Conservation (phyloP, 2,797 vertebrate genomes). For the Pseudocheirus occidentalis region DNA sequence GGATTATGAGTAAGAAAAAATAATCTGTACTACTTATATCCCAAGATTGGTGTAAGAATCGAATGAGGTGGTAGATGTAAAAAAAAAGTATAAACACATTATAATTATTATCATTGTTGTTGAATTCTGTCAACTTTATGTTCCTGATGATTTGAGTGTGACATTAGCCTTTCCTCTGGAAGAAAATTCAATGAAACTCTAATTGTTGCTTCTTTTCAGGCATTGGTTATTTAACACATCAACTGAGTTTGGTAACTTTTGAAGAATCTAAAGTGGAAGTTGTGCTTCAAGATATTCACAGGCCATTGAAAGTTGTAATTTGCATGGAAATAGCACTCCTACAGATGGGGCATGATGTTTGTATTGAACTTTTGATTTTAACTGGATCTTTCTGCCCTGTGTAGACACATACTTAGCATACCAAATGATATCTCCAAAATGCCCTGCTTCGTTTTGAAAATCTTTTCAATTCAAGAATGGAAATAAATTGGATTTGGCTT, state of each 20-base stretch:
- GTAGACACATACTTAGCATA: not conserved
- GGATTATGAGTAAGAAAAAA: not conserved
- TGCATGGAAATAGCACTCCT: slow-evolving; percentile 25
- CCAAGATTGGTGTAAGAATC: not conserved
- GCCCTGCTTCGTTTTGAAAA: not conserved
- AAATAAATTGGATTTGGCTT: not conserved
- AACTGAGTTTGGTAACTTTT: slow-evolving; percentile 24
- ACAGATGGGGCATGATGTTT: not conserved
- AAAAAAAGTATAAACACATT: not conserved
- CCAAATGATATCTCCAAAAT: not conserved
- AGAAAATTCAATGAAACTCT: slow-evolving; percentile 32
- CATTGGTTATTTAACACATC: slow-evolving; percentile 29
- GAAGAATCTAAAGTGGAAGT: slow-evolving; percentile 8
- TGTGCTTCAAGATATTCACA: slow-evolving; percentile 4
- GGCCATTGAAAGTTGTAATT: not conserved
- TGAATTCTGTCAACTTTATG: not conserved
- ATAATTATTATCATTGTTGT: not conserved
- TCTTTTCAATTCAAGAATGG: not conserved
- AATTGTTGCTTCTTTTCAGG: slow-evolving; percentile 26
- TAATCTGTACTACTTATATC: not conserved
- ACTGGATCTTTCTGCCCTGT: not conserved
- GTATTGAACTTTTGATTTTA: slow-evolving; percentile 27
- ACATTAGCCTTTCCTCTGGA: not conserved
- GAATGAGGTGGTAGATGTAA: not conserved
- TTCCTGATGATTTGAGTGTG: not conserved